phyloP scores from a whole-genome alignment of 35 echinoderm and acorn worm genomes.

The Heliocidaris erythrogramma region DNA sequence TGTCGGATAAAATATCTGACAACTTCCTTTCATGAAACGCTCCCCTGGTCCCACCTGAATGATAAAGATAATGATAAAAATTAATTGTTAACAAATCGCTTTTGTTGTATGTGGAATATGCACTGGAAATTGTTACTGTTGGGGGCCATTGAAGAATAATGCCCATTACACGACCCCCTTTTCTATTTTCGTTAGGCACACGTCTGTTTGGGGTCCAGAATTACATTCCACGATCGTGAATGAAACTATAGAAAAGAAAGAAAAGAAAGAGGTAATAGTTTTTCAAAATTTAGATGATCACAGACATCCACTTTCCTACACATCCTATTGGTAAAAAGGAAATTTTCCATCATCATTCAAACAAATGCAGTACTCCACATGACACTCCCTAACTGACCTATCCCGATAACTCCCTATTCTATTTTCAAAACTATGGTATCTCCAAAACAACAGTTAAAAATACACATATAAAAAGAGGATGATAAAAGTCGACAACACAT shows the following conservation, averaged over 20 bases:
- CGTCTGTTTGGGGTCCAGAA: not conserved
- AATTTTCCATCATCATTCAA: no score
- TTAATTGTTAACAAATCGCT: no score
- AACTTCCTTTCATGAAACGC: no score
- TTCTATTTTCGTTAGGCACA: not conserved
- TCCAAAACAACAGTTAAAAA: not conserved
- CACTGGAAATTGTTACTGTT: no score
- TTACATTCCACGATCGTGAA: not conserved
- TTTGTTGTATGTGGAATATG: no score
- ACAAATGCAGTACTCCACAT: no score
- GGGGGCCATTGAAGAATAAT: no score
- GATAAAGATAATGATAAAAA: no score
- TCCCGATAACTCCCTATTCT: not conserved
- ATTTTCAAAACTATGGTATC: not conserved
- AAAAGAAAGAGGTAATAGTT: not conserved
- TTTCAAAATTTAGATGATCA: not conserved
- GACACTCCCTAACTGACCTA: no score
- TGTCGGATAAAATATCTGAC: no score
- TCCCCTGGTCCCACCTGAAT: no score
- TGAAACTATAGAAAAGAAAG: not conserved
- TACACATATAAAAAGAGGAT: slow-evolving; percentile 41
- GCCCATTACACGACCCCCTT: no score
- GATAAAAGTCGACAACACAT: not conserved
- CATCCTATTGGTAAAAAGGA: not conserved
- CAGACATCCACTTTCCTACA: not conserved